These are phyloP conservation scores for Erebia ligea DNA, from an alignment of 2,888 invertebrate species.

Conservation along the genomic window DNA sequence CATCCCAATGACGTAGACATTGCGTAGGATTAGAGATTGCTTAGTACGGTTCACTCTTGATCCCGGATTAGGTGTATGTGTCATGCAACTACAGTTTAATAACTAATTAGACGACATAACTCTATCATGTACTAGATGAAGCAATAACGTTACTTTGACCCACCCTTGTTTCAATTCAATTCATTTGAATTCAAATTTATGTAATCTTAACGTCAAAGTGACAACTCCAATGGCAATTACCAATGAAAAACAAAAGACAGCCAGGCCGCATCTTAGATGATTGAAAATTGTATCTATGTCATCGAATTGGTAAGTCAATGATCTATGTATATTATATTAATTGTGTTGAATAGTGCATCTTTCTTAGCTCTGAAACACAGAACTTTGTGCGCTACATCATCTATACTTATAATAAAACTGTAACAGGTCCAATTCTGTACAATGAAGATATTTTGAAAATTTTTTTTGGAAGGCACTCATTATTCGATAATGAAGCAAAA, in stretches of 20 bases:
- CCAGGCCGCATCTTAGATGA: neutral
- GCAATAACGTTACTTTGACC: neutral
- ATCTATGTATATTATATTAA: too few species aligned
- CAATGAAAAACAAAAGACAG: neutral
- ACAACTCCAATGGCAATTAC: too few species aligned
- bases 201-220: too few species aligned
- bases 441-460: too few species aligned
- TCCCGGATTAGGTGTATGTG: conserved; percentile 2
- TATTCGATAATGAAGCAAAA: too few species aligned
- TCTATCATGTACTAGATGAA: neutral
- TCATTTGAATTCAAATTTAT: too few species aligned
- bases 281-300: neutral
- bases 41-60: conserved; percentile 8
- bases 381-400: neutral
- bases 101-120: neutral
- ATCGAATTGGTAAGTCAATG: too few species aligned
- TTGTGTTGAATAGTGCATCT: too few species aligned
- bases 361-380: neutral
- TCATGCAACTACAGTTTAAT: neutral
- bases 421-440: too few species aligned
- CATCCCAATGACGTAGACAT: conserved; percentile 12
- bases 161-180: too few species aligned
- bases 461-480: too few species aligned
- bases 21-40: conserved; percentile 16
- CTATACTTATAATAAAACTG: too few species aligned